Percentiles rank a stretch among this genome's conserved stretches.
phyloP scores from a whole-genome alignment of 2,113 vertebrate genomes.

The Notarius lentiginosus region DNA sequence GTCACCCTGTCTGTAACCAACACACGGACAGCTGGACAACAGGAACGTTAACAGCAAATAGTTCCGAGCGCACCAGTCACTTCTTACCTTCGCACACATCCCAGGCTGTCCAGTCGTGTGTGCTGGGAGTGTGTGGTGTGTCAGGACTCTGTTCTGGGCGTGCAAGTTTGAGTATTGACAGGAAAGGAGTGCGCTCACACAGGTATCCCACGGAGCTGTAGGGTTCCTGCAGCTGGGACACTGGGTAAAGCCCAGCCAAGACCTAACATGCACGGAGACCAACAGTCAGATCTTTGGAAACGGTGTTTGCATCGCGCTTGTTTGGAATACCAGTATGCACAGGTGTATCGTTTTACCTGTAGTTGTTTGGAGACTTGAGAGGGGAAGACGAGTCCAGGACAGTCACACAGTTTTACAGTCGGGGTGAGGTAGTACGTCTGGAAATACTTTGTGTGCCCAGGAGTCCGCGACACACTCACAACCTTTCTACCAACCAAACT shows the following conservation, averaged over 20 bases:
- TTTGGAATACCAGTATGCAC: not conserved
- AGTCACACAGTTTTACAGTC: constrained; percentile 87
- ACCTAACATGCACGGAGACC: constrained; percentile 68
- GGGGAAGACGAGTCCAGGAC: constrained; percentile 88
- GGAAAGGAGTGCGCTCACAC: constrained; percentile 77
- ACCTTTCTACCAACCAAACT: constrained; percentile 87
- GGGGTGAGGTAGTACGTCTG: constrained; percentile 94
- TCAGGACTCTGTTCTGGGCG: constrained; percentile 67
- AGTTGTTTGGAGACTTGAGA: constrained; percentile 79
- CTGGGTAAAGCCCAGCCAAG: constrained; percentile 86
- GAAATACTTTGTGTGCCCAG: constrained; percentile 93
- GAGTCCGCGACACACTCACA: constrained; percentile 88
- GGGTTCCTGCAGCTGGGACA: constrained; percentile 89
- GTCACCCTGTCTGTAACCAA: not conserved
- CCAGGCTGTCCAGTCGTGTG: constrained; percentile 82
- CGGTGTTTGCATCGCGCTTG: not conserved
- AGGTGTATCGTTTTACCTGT: constrained; percentile 74
- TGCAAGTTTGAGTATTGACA: constrained; percentile 77
- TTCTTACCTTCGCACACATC: constrained; percentile 87
- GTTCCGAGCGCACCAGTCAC: not conserved
- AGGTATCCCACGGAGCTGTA: constrained; percentile 87
- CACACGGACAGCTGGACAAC: not conserved
- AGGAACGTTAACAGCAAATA: no score
- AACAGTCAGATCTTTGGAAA: not conserved
- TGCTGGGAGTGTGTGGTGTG: constrained; percentile 48